A percentile compares a stretch with the other conserved stretches of the same genome.
These are phyloP conservation scores for Cheilosia pagana DNA, from an alignment of 2,888 invertebrate species.

Conservation along the genomic window DNA sequence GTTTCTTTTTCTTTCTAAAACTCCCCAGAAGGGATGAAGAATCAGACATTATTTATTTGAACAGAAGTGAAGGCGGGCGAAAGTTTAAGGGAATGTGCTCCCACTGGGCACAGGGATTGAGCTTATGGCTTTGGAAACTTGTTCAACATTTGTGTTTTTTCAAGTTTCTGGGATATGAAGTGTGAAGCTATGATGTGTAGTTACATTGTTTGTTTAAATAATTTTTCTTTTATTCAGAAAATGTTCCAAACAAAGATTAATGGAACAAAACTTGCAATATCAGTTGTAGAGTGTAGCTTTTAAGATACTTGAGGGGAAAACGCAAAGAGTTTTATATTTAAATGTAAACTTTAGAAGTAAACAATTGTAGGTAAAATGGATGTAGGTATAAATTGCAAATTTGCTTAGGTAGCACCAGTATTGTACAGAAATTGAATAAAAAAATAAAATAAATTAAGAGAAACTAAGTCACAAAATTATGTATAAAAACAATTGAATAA, in stretches of 20 bases:
- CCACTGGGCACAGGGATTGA: constrained; percentile 36
- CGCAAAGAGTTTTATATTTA: constrained; percentile 29
- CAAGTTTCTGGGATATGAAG: too few species aligned
- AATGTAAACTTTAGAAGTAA: constrained; percentile 18
- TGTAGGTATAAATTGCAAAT: constrained; percentile 15
- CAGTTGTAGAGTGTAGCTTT: not conserved
- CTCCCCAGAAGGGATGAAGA: constrained; percentile 22
- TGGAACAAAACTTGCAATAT: not conserved
- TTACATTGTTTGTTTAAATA: too few species aligned
- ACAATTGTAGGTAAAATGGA: constrained; percentile 23
- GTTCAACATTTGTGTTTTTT: not conserved
- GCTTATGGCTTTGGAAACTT: constrained; percentile 1
- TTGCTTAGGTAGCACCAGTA: constrained; percentile 52
- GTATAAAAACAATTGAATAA: too few species aligned
- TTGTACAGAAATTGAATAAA: constrained; percentile 55
- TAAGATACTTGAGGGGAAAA: not conserved
- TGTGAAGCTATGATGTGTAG: too few species aligned
- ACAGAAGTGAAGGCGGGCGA: constrained; percentile 9
- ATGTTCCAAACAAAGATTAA: too few species aligned
- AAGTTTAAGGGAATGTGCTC: constrained; percentile 32
- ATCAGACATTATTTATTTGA: constrained; percentile 27
- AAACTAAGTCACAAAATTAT: not conserved
- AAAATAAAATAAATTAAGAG: constrained; percentile 2
- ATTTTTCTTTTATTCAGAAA: too few species aligned
- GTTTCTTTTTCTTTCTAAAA: not conserved